phyloP scores from a whole-genome alignment of 2,113 vertebrate genomes.

The Ondatra zibethicus region DNA sequence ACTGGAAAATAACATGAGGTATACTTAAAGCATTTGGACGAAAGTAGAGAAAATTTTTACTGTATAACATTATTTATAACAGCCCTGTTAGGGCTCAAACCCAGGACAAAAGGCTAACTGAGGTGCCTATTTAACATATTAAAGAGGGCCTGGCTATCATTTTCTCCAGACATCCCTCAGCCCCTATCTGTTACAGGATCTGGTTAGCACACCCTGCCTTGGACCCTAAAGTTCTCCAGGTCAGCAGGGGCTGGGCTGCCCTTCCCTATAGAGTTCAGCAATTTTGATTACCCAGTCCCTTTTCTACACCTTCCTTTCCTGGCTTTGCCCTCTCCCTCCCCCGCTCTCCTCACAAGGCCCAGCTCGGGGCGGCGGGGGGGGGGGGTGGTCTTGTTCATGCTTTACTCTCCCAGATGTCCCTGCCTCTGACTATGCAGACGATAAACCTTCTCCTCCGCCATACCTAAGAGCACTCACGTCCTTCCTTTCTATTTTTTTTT shows the following conservation, averaged over 20 bases:
- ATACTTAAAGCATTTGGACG: conserved; percentile 24
- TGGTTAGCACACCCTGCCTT: neutral
- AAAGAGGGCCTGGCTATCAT: neutral
- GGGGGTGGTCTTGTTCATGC: neutral
- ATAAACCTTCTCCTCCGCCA: neutral
- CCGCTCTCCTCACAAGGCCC: neutral
- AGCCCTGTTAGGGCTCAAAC: neutral
- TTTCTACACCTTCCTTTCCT: neutral
- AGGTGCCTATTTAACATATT: neutral
- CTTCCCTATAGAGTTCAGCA: neutral
- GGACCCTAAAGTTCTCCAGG: neutral
- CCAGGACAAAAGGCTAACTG: no score
- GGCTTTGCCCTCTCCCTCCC: neutral
- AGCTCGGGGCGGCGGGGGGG: no score
- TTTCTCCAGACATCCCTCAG: neutral
- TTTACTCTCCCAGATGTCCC: neutral
- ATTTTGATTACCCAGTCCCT: neutral
- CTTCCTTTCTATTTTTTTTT: neutral
- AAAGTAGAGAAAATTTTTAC: conserved; percentile 25
- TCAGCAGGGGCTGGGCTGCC: neutral
- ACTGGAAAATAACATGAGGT: neutral
- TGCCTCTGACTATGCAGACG: neutral
- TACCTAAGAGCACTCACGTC: no score
- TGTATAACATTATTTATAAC: conserved; percentile 9
- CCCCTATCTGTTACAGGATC: neutral